phyloP scores from a whole-genome alignment of 2,888 invertebrate species.

The Limnephilus lunatus region DNA sequence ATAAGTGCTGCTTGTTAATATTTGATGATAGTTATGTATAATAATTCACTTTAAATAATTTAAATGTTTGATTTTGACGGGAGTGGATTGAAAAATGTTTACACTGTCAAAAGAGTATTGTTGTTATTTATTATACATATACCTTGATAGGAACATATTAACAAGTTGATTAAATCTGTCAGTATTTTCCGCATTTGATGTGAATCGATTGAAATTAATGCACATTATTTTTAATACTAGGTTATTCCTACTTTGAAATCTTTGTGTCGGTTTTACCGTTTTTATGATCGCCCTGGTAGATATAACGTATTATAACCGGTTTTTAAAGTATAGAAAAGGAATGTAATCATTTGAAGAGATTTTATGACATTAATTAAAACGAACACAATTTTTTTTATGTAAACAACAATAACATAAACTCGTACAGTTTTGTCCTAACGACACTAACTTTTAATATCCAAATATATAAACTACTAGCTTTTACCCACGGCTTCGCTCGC shows the following conservation, averaged over 20 bases:
- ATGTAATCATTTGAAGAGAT: not conserved
- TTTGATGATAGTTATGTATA: no score
- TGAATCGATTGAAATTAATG: not conserved
- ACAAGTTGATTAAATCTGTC: not conserved
- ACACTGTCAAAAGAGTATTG: not conserved
- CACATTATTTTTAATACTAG: not conserved
- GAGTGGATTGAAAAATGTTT: no score
- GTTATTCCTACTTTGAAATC: not conserved
- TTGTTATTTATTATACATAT: no score
- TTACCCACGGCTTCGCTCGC: no score
- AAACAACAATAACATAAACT: not conserved
- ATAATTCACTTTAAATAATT: no score
- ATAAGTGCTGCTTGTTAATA: no score
- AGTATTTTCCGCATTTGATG: not conserved
- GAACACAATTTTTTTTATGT: not conserved
- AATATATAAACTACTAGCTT: no score
- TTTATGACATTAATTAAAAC: not conserved
- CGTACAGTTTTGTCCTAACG: no score
- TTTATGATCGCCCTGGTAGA: not conserved
- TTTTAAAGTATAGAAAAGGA: not conserved
- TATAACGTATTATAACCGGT: not conserved
- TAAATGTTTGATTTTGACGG: no score
- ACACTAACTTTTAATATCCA: no score
- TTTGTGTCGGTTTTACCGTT: not conserved
- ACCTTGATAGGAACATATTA: not conserved